These are phyloP conservation scores for Aeoliscus strigatus DNA, from an alignment of 2,797 vertebrate species.

Conservation along the genomic window DNA sequence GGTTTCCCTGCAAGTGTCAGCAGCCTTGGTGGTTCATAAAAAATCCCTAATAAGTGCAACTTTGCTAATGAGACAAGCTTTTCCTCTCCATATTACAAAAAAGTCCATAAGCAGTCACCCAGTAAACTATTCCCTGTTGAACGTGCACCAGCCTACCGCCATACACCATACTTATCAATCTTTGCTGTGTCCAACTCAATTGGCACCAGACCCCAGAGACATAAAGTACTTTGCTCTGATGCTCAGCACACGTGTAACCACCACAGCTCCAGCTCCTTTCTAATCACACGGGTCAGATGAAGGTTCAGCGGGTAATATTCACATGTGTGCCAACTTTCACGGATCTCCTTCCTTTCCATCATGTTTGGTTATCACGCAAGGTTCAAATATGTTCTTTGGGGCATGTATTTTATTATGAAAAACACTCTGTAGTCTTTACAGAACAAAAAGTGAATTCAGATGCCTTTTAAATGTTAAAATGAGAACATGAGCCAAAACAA, in stretches of 20 bases:
- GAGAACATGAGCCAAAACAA: slow-evolving; percentile 36
- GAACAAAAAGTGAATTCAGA: slow-evolving; percentile 42
- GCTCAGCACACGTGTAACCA: slow-evolving; percentile 31
- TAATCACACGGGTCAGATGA: slow-evolving; percentile 59
- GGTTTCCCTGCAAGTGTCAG: too few relatives aligned
- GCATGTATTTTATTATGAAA: slow-evolving; percentile 34
- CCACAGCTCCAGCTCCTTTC: slow-evolving; percentile 30
- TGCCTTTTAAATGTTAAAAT: slow-evolving; percentile 38
- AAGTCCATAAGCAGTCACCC: slow-evolving; percentile 46
- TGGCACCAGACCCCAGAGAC: slow-evolving; percentile 44
- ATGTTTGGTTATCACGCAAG: slow-evolving; percentile 34
- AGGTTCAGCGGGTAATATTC: slow-evolving; percentile 45
- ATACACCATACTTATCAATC: slow-evolving; percentile 37
- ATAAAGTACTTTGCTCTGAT: slow-evolving; percentile 30
- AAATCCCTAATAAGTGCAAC: too few relatives aligned
- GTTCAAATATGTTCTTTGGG: slow-evolving; percentile 23
- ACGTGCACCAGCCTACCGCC: slow-evolving; percentile 33
- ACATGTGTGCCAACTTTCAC: slow-evolving; percentile 38
- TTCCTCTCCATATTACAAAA: too few relatives aligned
- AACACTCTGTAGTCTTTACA: slow-evolving; percentile 23
- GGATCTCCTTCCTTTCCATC: slow-evolving; percentile 41
- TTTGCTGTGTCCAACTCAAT: slow-evolving; percentile 39
- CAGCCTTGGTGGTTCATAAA: too few relatives aligned
- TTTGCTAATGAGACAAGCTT: slow-evolving; percentile 40
- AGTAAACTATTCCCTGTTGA: slow-evolving; percentile 32